A percentile compares a stretch with the other conserved stretches of the same genome.
Evolutionary conservation across 2,888 invertebrate species (phyloP).

Genomic region (Caenorhabditis sp.): DNA sequence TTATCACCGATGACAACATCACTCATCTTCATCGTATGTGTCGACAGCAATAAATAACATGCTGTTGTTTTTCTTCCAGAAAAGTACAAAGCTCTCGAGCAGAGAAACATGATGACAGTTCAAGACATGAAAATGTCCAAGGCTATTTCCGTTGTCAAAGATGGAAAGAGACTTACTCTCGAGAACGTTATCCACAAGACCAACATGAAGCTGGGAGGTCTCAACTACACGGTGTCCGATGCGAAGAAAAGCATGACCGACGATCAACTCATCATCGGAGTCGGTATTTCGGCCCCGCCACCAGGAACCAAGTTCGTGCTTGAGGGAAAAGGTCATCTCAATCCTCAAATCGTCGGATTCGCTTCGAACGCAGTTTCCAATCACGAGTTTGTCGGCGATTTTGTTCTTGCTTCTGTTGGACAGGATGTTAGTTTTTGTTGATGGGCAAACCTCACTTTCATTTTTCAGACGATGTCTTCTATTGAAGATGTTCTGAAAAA

Average conservation of each 20-base stretch:
- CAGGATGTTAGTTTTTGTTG: constrained; percentile 33
- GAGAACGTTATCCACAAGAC: constrained; percentile 78
- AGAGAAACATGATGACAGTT: constrained; percentile 28
- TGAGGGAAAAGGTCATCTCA: constrained; percentile 21
- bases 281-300: constrained; percentile 44
- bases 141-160: constrained; percentile 31
- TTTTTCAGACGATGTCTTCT: constrained; percentile 30
- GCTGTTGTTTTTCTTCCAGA: background rate
- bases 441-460: background rate
- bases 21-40: constrained; percentile 50
- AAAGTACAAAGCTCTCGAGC: constrained; percentile 44
- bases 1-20: constrained; percentile 57
- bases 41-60: background rate
- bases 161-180: constrained; percentile 67
- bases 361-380: constrained; percentile 69
- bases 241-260: constrained; percentile 40
- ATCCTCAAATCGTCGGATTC: constrained; percentile 51
- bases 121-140: constrained; percentile 55
- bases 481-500: constrained; percentile 51
- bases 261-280: constrained; percentile 55
- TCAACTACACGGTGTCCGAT: constrained; percentile 70
- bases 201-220: constrained; percentile 78
- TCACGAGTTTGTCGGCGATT: constrained; percentile 75
- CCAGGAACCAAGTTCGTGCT: constrained; percentile 36
- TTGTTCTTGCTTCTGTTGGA: constrained; percentile 30